Evolutionary conservation across 2,797 vertebrate species (phyloP).

Genomic region (Cheirogaleus major): DNA sequence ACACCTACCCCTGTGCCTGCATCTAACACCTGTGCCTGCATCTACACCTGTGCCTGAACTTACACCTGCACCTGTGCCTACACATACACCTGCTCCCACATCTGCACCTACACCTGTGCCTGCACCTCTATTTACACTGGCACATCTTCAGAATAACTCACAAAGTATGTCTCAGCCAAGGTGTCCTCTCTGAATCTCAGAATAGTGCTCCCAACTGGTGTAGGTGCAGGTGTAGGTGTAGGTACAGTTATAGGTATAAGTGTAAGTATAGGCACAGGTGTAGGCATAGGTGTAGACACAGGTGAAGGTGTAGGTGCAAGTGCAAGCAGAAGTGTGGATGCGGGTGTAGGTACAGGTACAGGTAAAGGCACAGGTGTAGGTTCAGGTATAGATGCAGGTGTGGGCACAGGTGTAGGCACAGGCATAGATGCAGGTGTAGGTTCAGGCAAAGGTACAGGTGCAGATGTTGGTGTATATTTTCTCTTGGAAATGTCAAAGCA

Average conservation of each 20-base stretch:
- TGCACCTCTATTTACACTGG: not conserved
- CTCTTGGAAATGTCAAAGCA: not conserved
- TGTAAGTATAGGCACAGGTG: not conserved
- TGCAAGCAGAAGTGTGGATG: not conserved
- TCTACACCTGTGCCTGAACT: fast-evolving
- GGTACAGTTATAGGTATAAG: not conserved
- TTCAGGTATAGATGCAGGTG: no score
- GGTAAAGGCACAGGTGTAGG: no score
- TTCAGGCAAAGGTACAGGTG: not conserved
- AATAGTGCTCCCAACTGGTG: not conserved
- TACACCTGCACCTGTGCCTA: no score
- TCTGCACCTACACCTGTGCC: no score
- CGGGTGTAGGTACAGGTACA: no score
- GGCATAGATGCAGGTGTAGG: not conserved
- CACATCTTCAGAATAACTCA: not conserved
- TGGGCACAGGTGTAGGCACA: no score
- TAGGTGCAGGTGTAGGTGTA: not conserved
- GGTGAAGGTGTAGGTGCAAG: no score
- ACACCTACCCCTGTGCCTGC: no score
- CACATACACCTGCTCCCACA: no score
- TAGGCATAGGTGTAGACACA: no score
- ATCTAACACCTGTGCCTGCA: no score
- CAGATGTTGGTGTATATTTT: not conserved
- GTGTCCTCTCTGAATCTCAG: not conserved
- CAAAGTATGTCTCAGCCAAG: not conserved